A percentile compares a stretch with the other conserved stretches of the same genome.
phyloP scores from a whole-genome alignment of 2,797 vertebrate species.

The Orestias chungarensis region DNA sequence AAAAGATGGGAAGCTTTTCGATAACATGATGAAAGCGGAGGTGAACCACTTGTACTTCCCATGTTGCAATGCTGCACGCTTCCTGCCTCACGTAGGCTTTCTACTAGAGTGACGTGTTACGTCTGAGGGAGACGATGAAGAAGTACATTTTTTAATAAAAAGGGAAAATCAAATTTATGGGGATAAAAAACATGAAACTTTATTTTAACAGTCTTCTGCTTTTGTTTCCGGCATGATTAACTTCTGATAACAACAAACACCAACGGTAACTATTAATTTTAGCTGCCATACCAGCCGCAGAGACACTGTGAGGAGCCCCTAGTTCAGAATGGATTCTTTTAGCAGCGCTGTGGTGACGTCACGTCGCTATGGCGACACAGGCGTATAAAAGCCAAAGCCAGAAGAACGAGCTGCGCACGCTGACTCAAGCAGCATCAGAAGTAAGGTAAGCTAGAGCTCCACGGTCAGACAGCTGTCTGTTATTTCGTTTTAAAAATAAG shows the following conservation, averaged over 20 bases:
- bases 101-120: conserved; percentile 2
- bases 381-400: conserved; percentile 64
- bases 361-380: conserved; percentile 61
- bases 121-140: not conserved
- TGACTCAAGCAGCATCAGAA: conserved; percentile 50
- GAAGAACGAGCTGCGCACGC: conserved; percentile 35
- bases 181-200: no score
- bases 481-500: not conserved
- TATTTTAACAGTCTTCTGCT: not conserved
- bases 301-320: conserved; percentile 51
- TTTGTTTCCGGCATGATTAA: not conserved
- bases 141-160: not conserved
- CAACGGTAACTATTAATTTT: not conserved
- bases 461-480: accelerated
- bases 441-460: conserved; percentile 35
- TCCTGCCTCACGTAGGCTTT: conserved; percentile 61
- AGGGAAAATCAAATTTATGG: no score
- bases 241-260: not conserved
- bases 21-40: conserved; percentile 4
- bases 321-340: conserved; percentile 59
- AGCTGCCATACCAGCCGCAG: conserved; percentile 18
- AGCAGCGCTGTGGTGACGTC: conserved; percentile 66
- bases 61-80: conserved; percentile 34
- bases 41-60: conserved; percentile 60
- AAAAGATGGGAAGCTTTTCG: conserved; percentile 13